Base-by-base conservation (phyloP, 2,888 invertebrate genomes). In the Dasysyrphus albostriatus region DNA sequence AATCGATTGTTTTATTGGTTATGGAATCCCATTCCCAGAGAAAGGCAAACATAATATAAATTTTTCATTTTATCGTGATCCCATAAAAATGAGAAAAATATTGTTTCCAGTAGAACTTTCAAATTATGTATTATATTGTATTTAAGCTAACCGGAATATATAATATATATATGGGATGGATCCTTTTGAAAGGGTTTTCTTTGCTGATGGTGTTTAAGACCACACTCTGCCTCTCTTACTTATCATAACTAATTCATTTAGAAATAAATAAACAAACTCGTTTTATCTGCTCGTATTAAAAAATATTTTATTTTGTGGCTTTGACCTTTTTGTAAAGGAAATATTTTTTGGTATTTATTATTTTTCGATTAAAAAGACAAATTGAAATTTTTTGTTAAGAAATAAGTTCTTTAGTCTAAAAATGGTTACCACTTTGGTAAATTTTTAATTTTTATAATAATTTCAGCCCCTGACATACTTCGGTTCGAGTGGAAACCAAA, bases 1-100 rank as follows among this genome's bases (percentile, higher is more conserved):
- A 59, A 37, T 59, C 37, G 19, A 59, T 37, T 37, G 58, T 37
- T 59, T 54, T 29, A 54, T 51, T 51, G 51, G 24, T 12, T 29
- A 24, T 24, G 10, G 9, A 19, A 2, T 29, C 3, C 29, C 4
- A 29, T 54, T 54, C 54, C 54, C 29, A 8, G 6, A 29, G 10
- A 7, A 54, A 54, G 29, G 54, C 54, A 54, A 54, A 14, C 29
- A 29, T 14, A 54, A 19, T 19, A 49, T 12, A 32, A 32, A 24
- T 1, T 54, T 54, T 54, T 32, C 54, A 32, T 54, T 54, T 29
- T 54, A 59, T 59, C 58, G 16, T 16, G 16, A 37, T 37, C 37
- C 34, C 37, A 59, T 59, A 37, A 37, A 42, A 42, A 63, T 42
- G 16, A 42, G 3, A n/a, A 42, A 63, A 24, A 42, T 61, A 42